These are phyloP conservation scores for Poliocrania exsul DNA, from an alignment of 2,797 vertebrate genomes.

Conservation along the genomic window DNA sequence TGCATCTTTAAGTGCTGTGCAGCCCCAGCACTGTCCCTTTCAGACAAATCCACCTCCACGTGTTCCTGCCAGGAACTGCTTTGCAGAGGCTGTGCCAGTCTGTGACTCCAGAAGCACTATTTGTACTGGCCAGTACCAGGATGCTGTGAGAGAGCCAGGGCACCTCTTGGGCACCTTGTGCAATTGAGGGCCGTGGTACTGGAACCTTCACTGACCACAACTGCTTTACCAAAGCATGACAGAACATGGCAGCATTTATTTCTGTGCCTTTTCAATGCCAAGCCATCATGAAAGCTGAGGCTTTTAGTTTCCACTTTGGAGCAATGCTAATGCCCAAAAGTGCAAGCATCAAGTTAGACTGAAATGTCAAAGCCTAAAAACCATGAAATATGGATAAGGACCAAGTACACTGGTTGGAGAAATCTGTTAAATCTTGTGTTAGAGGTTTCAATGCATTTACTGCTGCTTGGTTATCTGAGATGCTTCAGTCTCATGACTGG, in stretches of 20 bases:
- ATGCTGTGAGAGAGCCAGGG: not conserved
- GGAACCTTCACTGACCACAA: not conserved
- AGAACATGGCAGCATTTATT: not conserved
- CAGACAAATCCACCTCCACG: too few relatives aligned
- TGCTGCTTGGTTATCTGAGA: not conserved
- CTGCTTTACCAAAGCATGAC: not conserved
- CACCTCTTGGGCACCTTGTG: not conserved
- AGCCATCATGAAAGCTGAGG: not conserved
- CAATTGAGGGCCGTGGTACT: not conserved
- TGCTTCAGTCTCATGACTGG: not conserved
- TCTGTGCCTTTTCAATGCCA: not conserved
- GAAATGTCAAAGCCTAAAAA: conserved; percentile 19
- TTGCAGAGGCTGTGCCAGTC: too few relatives aligned
- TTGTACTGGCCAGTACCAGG: not conserved
- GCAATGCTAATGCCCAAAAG: conserved; percentile 23
- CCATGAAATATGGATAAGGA: conserved; percentile 13
- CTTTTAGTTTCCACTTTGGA: conserved; percentile 40
- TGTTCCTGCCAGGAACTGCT: too few relatives aligned
- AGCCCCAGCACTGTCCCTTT: too few relatives aligned
- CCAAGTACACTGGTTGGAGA: not conserved
- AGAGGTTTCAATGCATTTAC: not conserved
- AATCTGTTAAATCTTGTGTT: not conserved
- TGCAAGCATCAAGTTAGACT: not conserved
- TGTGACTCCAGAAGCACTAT: not conserved
- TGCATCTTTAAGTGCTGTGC: too few relatives aligned